These are phyloP conservation scores for Drosophila anomelani DNA, from an alignment of 2,888 invertebrate genomes.

Conservation along the genomic window DNA sequence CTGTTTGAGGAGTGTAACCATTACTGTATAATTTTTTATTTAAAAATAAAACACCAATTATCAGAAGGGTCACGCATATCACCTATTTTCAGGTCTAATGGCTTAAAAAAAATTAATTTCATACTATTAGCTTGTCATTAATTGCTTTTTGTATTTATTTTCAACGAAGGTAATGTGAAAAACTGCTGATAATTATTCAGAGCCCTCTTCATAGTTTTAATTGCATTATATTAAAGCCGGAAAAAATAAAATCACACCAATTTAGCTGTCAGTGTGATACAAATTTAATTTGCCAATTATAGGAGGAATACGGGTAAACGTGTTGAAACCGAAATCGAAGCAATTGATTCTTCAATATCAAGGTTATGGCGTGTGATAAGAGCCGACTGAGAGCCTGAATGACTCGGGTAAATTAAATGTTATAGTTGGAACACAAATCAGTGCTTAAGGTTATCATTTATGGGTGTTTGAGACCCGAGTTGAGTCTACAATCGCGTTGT, in stretches of 20 bases:
- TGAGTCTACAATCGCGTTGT: neutral
- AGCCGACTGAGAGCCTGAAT: neutral
- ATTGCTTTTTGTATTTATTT: constrained; percentile 8
- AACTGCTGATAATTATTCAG: constrained; percentile 35
- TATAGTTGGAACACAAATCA: constrained; percentile 1
- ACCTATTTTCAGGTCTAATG: neutral
- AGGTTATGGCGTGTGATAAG: constrained; percentile 31
- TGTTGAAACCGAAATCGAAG: constrained; percentile 13
- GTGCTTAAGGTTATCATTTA: constrained; percentile 1
- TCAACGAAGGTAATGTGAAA: constrained; percentile 13
- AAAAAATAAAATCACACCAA: constrained; percentile 40
- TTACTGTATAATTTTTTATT: constrained; percentile 16
- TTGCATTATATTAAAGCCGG: constrained; percentile 35
- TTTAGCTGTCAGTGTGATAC: constrained; percentile 45
- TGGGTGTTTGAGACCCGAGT: neutral
- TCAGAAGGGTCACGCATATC: constrained; percentile 1
- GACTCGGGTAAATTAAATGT: constrained; percentile 1
- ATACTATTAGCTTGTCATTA: constrained; percentile 11
- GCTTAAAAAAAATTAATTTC: constrained; percentile 10
- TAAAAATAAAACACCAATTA: constrained; percentile 19
- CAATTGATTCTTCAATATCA: constrained; percentile 26
- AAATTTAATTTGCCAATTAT: constrained; percentile 55
- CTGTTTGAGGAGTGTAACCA: neutral
- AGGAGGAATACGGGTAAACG: neutral
- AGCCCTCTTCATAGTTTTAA: constrained; percentile 31